Evolutionary conservation across 2,797 vertebrate species (phyloP).

Genomic region (Pitangus sulphuratus): DNA sequence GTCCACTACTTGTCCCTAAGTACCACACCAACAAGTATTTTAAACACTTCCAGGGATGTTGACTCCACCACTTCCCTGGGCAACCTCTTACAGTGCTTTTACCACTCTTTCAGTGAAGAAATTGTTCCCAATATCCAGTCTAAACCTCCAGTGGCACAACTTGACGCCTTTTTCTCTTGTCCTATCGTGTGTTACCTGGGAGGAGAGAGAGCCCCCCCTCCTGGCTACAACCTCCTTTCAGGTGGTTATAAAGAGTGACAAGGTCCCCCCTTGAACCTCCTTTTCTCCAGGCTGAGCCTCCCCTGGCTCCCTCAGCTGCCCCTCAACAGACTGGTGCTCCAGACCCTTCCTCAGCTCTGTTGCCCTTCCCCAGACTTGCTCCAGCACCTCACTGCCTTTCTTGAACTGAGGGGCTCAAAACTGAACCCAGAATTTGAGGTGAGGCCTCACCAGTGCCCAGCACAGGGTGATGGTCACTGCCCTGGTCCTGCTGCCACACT

Average conservation of each 20-base stretch:
- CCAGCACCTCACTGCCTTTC: not conserved
- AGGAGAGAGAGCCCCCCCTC: fast-evolving
- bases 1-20: too few relatives aligned
- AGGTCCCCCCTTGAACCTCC: fast-evolving
- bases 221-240: not conserved
- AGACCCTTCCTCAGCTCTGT: fast-evolving
- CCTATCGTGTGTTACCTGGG: not conserved
- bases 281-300: not conserved
- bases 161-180: fast-evolving
- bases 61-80: too few relatives aligned
- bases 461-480: too few relatives aligned
- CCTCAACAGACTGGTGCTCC: not conserved
- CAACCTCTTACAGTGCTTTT: not conserved
- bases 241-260: fast-evolving
- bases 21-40: fast-evolving
- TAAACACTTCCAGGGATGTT: not conserved
- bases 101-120: not conserved
- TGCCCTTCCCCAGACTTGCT: fast-evolving
- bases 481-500: not conserved
- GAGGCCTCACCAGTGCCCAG: not conserved
- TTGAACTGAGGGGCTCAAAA: fast-evolving
- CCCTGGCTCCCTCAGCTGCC: not conserved
- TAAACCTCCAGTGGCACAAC: not conserved
- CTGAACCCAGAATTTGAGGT: fast-evolving
- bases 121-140: not conserved